Base-by-base conservation (phyloP, 1,140 invertebrate genomes). In the Cataglyphis hispanica region DNA sequence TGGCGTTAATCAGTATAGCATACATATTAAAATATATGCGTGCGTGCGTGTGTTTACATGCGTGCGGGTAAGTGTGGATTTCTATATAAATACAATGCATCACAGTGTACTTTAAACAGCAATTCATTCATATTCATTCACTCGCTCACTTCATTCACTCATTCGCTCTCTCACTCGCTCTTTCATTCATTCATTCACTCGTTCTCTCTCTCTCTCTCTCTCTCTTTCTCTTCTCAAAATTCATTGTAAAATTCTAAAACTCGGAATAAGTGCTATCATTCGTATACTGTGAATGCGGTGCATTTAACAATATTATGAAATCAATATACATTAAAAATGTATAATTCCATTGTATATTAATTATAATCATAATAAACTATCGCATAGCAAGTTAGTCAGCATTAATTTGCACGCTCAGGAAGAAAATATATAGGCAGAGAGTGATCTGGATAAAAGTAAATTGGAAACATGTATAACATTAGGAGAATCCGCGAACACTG, bases 401-500 rank as follows among this genome's bases (percentile, higher is more conserved):
- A 81, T 80, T 91, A 85, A 92, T 89, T 77, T 84, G 87, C 87
- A 91, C 90, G 89, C 88, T 91, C 86, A 90, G 84, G 87, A 31
- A 69, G 43, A 86, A 61, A 74, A 70, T 76, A 76, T 76, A 40
- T 88, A 27, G 70, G 76, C 37, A 83, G 31, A 69, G 72, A 58
- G 72, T 40, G 84, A 53, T 76, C 27, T 88, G 61, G 87, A 80
- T 10, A 86, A 83, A 75, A 61, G 64, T 84, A 43, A 86, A 80
- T 83, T 70, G 88, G 85, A 80, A 78, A 88, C 58, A 78, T 72
- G 34, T 87, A 87, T 53, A 74, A 87, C 43, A 63, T 61, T 87
- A 83, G 87, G 86, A 89, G 56, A 72, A 86, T 91, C 91, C 93
- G 91, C 92, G 95, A 96, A 96, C 96, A 96, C 96, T 96, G 95